Evolutionary conservation across 2,113 vertebrate genomes (phyloP), one percentile per base, ranked within the genome.

Genomic region (Tychaedon coryphoeus): DNA sequence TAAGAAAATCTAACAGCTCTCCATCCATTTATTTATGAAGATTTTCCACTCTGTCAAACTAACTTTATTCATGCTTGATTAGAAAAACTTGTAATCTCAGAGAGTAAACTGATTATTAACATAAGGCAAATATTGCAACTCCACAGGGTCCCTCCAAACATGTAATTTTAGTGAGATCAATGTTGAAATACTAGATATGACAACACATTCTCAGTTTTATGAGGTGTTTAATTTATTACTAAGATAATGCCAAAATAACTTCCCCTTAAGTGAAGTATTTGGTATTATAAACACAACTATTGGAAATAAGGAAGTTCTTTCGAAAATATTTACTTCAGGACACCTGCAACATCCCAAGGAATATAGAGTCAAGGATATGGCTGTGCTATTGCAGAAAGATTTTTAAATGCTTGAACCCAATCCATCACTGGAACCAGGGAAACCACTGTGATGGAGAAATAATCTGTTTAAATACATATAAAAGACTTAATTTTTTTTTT

Each of bases 161-260:
- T 43, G 93, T 80, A 73, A 97, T 90, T 97, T 82, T 88, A 97
- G 91, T 90, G 80, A 91, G 88, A 65, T 93, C 85, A 79, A 58
- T 92, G 97, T 87, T 81, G 85, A 96, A 96, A 95, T 91, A 97
- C 93, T 95, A 95, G 70, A 33, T 38, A 90, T 74, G 86, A 95
- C 95, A 87, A 95, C 40, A 56, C 17, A 93, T 62, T 90, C 73
- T 33, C 36, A 90, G 78, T 95, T 97, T 97, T 93, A 91, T 86
- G 84, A 89, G 83, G 56, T 82, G 47, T 89, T 96, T 93, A 84
- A 91, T 88, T 62, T 88, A 92, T 92, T 58, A 65, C 26, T n/a
- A 91, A 66, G 75, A 60, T 77, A 95, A 92, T 76, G 31, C 53
- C 57, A 96, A 94, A 96, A 92, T 76, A 94, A 93, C 53, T 57